Percentiles rank a stretch among this genome's conserved stretches.
These are phyloP conservation scores for Chondrilla cf. caribensis DNA, from an alignment of 37 sponge, comb jelly and placozoan species.

Conservation along the genomic window DNA sequence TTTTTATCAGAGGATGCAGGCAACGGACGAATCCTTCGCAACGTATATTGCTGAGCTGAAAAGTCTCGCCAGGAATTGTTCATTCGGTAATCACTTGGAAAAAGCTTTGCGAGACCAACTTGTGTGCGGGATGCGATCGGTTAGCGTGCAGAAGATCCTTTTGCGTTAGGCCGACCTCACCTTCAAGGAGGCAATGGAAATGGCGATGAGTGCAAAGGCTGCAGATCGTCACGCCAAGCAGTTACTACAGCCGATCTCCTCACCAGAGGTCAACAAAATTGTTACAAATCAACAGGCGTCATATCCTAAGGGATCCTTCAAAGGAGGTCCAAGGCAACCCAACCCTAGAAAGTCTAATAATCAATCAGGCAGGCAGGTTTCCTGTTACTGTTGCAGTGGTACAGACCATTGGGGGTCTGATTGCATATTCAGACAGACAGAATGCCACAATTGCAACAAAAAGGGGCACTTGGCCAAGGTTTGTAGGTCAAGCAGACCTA, in stretches of 20 bases:
- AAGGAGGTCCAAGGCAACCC: too few species aligned
- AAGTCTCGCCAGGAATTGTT: conserved; percentile 2
- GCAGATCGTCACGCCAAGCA: background rate
- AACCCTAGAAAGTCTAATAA: background rate
- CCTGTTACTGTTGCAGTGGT: conserved; percentile 4
- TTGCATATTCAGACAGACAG: background rate
- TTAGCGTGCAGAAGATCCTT: background rate
- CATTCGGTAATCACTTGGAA: background rate
- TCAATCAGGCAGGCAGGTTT: background rate
- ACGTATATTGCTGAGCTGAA: conserved; percentile 9
- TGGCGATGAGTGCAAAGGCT: background rate
- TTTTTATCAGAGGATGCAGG: conserved; percentile 22
- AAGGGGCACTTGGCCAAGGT: conserved; percentile 8
- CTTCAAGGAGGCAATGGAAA: background rate
- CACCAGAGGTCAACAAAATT: background rate
- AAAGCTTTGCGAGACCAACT: conserved; percentile 6
- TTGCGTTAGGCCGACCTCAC: conserved; percentile 19
- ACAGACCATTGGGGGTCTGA: background rate
- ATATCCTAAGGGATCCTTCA: background rate
- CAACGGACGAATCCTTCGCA: background rate
- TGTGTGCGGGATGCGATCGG: conserved; percentile 1
- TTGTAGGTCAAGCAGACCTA: conserved; percentile 2
- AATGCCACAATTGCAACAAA: background rate
- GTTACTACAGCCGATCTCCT: too few species aligned
- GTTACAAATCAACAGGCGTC: background rate